phyloP scores from a whole-genome alignment of 2,113 vertebrate genomes.

The Pandion haliaetus region DNA sequence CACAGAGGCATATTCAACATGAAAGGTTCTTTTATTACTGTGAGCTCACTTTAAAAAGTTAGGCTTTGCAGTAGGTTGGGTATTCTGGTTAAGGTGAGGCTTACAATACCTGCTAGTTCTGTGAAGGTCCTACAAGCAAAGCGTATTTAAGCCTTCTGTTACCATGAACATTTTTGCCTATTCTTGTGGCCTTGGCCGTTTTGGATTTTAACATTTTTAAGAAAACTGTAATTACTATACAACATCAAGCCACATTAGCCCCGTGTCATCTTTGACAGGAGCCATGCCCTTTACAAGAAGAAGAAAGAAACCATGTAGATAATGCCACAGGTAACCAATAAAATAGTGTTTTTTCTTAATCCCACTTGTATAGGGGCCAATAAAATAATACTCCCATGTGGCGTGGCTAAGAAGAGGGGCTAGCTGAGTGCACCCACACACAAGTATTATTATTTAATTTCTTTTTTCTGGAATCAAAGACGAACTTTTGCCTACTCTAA shows the following conservation, averaged over 20 bases:
- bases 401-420: neutral
- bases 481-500: neutral
- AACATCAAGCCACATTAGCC: neutral
- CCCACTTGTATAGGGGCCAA: neutral
- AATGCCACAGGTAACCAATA: neutral
- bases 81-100: neutral
- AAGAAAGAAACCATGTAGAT: neutral
- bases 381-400: neutral
- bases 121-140: neutral
- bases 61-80: neutral
- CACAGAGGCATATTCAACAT: neutral
- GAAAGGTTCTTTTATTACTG: neutral
- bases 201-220: neutral
- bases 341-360: neutral
- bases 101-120: neutral
- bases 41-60: neutral
- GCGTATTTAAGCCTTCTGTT: neutral
- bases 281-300: neutral
- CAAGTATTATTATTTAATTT: neutral
- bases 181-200: neutral
- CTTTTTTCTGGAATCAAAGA: neutral
- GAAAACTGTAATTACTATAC: neutral
- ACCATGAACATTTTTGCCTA: neutral
- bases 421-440: neutral
- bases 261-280: neutral